Evolutionary conservation across 2,797 vertebrate genomes (phyloP).

Genomic region (Brachyrhaphis roseni): DNA sequence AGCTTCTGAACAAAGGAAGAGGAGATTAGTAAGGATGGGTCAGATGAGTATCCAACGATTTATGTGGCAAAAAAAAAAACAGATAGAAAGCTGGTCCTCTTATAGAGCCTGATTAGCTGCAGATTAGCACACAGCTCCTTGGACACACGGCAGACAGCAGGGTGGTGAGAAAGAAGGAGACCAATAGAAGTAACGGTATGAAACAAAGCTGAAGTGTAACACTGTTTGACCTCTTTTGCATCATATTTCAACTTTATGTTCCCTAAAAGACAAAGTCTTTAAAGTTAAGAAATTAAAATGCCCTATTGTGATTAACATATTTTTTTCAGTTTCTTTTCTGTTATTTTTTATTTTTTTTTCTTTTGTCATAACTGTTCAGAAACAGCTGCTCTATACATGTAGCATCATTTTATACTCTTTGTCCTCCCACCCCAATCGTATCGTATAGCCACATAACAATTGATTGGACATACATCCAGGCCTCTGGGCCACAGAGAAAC

Average conservation of each 20-base stretch:
- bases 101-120: neutral
- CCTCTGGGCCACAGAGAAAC: neutral
- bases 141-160: neutral
- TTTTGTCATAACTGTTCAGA: neutral
- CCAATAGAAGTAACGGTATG: neutral
- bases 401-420: neutral
- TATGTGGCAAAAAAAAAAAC: neutral
- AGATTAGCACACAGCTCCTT: neutral
- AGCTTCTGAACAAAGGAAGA: neutral
- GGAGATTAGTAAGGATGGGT: neutral
- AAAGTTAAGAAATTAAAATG: neutral
- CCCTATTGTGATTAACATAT: neutral
- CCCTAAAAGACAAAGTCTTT: neutral
- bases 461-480: slow-evolving; percentile 1
- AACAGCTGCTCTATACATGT: neutral
- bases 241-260: neutral
- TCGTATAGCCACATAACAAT: neutral
- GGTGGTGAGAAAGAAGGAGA: neutral
- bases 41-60: neutral
- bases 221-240: neutral
- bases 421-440: neutral
- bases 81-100: neutral
- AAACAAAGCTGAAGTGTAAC: neutral
- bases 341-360: neutral
- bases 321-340: neutral